Conservation (phyloP, 2,113 vertebrate genomes). For the Microcebus lehilahytsara region DNA sequence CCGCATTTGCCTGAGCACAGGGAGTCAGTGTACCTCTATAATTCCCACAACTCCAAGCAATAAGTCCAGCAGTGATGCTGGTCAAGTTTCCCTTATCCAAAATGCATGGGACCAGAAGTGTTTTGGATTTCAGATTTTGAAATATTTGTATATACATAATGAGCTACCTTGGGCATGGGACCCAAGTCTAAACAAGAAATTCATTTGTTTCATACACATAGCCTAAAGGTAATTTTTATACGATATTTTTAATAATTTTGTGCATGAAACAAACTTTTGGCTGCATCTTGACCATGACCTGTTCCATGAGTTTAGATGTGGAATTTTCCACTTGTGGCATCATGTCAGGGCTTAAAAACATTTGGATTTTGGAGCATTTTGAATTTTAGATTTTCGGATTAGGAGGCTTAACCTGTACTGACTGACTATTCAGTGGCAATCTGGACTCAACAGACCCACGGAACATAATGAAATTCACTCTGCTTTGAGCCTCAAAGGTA, state of each 20-base stretch:
- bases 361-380: not conserved
- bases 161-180: not conserved
- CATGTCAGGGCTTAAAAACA: not conserved
- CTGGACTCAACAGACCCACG: not conserved
- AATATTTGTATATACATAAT: not conserved
- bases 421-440: accelerated
- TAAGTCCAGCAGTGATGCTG: not conserved
- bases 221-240: not conserved
- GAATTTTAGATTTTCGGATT: not conserved
- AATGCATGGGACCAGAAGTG: not conserved
- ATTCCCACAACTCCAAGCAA: not conserved
- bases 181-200: not conserved
- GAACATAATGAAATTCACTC: not conserved
- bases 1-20: not conserved
- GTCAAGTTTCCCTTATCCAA: not conserved
- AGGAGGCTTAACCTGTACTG: not conserved
- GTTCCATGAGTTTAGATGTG: not conserved
- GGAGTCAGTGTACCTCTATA: not conserved
- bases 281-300: not conserved
- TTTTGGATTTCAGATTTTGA: not conserved
- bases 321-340: not conserved
- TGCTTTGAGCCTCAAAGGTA: not conserved
- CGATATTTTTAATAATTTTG: not conserved
- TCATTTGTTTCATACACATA: not conserved
- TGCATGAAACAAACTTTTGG: not conserved